A percentile compares a stretch with the other conserved stretches of the same genome.
These are phyloP conservation scores for Turdus rufiventris DNA, from an alignment of 2,113 vertebrate species.

Conservation along the genomic window DNA sequence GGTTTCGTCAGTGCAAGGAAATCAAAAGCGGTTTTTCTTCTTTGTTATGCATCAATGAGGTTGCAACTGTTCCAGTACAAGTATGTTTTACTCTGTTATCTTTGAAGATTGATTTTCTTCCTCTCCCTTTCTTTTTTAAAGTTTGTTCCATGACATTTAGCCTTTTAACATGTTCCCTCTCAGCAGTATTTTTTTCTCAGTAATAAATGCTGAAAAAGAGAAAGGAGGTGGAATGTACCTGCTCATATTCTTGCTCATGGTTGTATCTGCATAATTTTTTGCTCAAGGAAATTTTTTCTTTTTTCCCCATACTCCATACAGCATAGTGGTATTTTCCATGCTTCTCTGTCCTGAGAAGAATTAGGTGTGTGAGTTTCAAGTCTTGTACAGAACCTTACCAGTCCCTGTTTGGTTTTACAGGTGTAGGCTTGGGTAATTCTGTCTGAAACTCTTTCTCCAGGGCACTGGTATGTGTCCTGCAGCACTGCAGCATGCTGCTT, in stretches of 20 bases:
- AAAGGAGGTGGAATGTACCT: background rate
- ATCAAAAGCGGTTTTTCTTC: slow-evolving; percentile 41
- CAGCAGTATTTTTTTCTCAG: background rate
- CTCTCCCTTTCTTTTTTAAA: background rate
- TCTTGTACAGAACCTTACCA: background rate
- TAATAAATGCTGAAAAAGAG: background rate
- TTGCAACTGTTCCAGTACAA: slow-evolving; percentile 27
- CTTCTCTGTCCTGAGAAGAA: background rate
- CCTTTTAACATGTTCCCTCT: background rate
- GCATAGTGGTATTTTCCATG: background rate
- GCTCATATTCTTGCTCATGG: background rate
- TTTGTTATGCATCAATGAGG: slow-evolving; percentile 14
- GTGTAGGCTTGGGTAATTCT: background rate
- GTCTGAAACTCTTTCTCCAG: background rate
- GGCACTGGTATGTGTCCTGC: background rate
- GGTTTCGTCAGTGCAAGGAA: slow-evolving; percentile 9
- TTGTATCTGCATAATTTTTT: background rate
- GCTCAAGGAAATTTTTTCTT: background rate
- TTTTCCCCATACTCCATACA: background rate
- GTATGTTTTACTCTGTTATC: slow-evolving; percentile 46
- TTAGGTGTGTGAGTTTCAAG: background rate
- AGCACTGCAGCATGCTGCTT: background rate
- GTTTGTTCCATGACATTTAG: background rate
- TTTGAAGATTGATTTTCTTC: background rate
- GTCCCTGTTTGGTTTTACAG: background rate